Evolutionary conservation across 2,888 invertebrate genomes (phyloP).

Genomic region (Sepiola atlantica): DNA sequence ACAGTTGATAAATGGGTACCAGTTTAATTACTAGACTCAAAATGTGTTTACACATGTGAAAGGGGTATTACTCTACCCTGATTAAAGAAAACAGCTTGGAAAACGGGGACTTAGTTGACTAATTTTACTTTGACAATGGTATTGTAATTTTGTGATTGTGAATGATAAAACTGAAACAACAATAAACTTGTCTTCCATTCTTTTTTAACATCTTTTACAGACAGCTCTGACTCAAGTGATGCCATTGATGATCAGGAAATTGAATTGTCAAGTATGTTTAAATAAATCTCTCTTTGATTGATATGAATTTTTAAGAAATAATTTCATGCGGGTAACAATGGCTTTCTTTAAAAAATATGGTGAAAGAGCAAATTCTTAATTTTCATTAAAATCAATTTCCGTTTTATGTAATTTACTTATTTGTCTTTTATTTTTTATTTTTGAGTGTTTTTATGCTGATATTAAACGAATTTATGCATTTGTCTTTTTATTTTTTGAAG

Average conservation of each 20-base stretch:
- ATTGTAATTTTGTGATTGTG: background rate
- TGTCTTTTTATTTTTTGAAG: no score
- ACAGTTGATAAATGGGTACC: no score
- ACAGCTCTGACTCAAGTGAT: slow-evolving; percentile 61
- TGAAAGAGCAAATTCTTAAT: background rate
- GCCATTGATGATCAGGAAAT: slow-evolving; percentile 59
- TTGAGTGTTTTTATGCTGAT: no score
- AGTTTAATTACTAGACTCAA: no score
- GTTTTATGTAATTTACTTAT: background rate
- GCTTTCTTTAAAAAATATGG: no score
- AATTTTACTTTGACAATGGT: background rate
- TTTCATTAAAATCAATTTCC: background rate
- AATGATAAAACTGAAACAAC: background rate
- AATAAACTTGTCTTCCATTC: background rate
- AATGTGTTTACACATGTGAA: no score
- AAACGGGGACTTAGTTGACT: no score
- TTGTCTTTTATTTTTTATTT: no score
- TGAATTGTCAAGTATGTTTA: slow-evolving; percentile 52
- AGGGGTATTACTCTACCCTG: no score
- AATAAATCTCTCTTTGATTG: background rate
- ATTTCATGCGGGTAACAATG: background rate
- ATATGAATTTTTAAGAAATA: background rate
- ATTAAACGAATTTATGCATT: no score
- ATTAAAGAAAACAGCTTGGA: no score
- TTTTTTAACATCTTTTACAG: slow-evolving; percentile 52